Percentiles rank a stretch among this genome's conserved stretches.
Conservation (phyloP, 1,140 invertebrate genomes). For the Phortica variegata region DNA sequence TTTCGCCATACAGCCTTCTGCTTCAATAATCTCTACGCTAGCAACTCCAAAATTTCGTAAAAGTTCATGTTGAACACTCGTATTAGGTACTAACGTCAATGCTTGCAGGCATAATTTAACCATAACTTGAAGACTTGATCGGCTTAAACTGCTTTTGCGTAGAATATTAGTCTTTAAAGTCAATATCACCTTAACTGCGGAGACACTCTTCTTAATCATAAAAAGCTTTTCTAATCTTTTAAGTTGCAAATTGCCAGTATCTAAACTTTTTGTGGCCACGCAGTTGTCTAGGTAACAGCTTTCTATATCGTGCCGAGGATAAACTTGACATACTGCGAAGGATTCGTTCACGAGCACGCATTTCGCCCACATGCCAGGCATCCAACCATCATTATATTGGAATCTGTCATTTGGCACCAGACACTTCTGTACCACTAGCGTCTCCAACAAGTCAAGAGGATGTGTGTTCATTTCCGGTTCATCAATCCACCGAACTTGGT, state of each 20-base stretch:
- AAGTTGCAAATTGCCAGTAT: constrained; percentile 10
- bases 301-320: constrained; percentile 16
- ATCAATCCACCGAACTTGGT: too few relatives aligned
- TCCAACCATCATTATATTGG: not conserved
- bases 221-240: constrained; percentile 7
- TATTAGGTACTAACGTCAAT: too few relatives aligned
- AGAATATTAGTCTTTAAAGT: too few relatives aligned
- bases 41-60: constrained; percentile 26
- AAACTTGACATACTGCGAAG: constrained; percentile 27
- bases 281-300: constrained; percentile 37
- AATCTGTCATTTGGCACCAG: constrained; percentile 7
- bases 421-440: constrained; percentile 8
- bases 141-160: too few relatives aligned
- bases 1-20: not conserved
- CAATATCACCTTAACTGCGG: constrained; percentile 26
- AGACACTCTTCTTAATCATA: not conserved
- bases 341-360: constrained; percentile 23
- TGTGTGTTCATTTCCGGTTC: too few relatives aligned
- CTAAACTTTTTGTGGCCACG: constrained; percentile 19
- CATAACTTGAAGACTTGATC: constrained; percentile 19
- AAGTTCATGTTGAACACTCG: constrained; percentile 19
- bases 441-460: not conserved
- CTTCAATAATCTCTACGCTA: constrained; percentile 22
- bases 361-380: constrained; percentile 22
- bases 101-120: constrained; percentile 19